Evolutionary conservation across 1,140 invertebrate species (phyloP).

Genomic region (Neodiprion pinetum): DNA sequence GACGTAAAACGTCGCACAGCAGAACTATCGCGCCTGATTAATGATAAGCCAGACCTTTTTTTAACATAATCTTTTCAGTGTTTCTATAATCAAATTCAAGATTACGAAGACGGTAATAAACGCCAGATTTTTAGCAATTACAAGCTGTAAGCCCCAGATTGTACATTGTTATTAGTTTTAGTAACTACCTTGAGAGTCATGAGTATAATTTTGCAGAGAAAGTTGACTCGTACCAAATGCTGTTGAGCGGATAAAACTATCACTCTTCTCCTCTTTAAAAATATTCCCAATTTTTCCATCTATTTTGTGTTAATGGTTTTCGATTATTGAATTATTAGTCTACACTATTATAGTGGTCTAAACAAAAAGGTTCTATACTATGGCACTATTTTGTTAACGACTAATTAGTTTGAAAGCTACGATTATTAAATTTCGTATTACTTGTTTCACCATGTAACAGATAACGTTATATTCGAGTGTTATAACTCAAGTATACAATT

Average conservation of each 20-base stretch:
- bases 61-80: background rate
- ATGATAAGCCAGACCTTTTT: background rate
- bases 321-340: background rate
- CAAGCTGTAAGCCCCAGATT: background rate
- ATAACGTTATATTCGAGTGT: too few species aligned
- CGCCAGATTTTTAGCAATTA: too few species aligned
- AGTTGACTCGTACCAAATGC: background rate
- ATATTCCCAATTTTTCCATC: conserved; percentile 44
- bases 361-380: background rate
- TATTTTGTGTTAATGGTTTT: conserved; percentile 17
- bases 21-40: background rate
- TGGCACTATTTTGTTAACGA: background rate
- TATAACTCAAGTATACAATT: too few species aligned
- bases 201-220: background rate
- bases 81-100: background rate
- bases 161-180: background rate
- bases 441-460: too few species aligned
- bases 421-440: too few species aligned
- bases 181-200: background rate
- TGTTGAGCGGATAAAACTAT: background rate
- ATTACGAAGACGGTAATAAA: background rate
- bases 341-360: background rate
- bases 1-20: too few species aligned
- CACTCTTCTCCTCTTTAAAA: conserved; percentile 47
- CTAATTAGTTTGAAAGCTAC: too few species aligned